phyloP scores from a whole-genome alignment of 53 echinoderm and acorn worm species.

The Temnopleurus reevesii region DNA sequence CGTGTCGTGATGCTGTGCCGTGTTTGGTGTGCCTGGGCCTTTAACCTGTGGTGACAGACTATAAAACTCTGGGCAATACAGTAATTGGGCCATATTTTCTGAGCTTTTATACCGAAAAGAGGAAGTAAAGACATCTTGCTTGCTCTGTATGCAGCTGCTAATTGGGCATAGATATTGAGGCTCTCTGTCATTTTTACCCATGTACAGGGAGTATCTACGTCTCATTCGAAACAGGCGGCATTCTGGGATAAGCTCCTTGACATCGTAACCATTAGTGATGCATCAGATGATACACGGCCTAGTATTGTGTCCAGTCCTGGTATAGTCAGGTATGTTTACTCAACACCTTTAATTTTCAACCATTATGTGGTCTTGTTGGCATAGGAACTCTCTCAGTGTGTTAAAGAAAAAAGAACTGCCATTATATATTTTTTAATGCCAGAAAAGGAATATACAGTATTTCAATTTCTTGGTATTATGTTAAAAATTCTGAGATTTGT shows the following conservation, averaged over 20 bases:
- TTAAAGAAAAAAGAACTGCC: no score
- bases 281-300: constrained; percentile 67
- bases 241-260: constrained; percentile 94
- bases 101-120: background rate
- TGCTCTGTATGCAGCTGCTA: background rate
- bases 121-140: background rate
- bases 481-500: no score
- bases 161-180: background rate
- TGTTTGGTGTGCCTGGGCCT: no score
- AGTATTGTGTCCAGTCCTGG: constrained; percentile 67
- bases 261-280: constrained; percentile 76
- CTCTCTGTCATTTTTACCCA: background rate
- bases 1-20: no score
- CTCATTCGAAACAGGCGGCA: constrained; percentile 76
- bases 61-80: no score
- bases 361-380: no score
- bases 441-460: no score
- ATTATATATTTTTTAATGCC: no score
- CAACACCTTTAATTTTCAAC: no score
- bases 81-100: background rate
- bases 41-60: no score
- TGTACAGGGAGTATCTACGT: constrained; percentile 76
- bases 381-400: no score
- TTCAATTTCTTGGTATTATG: no score
- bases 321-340: constrained; percentile 61